These are phyloP conservation scores for Bibio marci DNA, from an alignment of 2,888 invertebrate genomes.

Conservation along the genomic window DNA sequence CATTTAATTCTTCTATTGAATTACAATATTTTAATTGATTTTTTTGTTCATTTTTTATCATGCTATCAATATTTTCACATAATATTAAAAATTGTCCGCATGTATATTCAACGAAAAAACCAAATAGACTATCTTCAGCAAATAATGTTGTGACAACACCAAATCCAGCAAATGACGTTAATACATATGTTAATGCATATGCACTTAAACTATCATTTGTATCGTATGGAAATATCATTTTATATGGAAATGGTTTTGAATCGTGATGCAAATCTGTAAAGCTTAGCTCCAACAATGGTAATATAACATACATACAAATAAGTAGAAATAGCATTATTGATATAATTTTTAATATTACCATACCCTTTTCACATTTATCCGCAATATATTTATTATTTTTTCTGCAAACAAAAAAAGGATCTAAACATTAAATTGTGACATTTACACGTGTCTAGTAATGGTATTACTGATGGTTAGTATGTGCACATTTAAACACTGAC, in stretches of 20 bases:
- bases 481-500: too few species aligned
- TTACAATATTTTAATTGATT: not conserved
- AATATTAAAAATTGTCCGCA: constrained; percentile 24
- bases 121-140: constrained; percentile 26
- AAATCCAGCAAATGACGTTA: constrained; percentile 24
- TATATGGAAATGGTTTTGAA: constrained; percentile 26
- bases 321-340: constrained; percentile 20
- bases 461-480: too few species aligned
- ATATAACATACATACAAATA: constrained; percentile 23
- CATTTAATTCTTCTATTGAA: not conserved
- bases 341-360: constrained; percentile 21
- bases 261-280: constrained; percentile 8
- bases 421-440: too few species aligned
- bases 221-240: constrained; percentile 26
- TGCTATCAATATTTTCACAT: constrained; percentile 18
- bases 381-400: constrained; percentile 15
- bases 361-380: constrained; percentile 17
- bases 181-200: constrained; percentile 23
- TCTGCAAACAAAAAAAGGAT: too few species aligned
- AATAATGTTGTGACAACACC: constrained; percentile 26
- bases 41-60: constrained; percentile 13
- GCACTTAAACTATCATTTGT: constrained; percentile 16
- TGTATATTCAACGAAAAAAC: constrained; percentile 25
- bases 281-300: constrained; percentile 20
- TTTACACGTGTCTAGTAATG: too few species aligned